Conservation (phyloP, 2,113 vertebrate genomes). For the Phocoena sinus region DNA sequence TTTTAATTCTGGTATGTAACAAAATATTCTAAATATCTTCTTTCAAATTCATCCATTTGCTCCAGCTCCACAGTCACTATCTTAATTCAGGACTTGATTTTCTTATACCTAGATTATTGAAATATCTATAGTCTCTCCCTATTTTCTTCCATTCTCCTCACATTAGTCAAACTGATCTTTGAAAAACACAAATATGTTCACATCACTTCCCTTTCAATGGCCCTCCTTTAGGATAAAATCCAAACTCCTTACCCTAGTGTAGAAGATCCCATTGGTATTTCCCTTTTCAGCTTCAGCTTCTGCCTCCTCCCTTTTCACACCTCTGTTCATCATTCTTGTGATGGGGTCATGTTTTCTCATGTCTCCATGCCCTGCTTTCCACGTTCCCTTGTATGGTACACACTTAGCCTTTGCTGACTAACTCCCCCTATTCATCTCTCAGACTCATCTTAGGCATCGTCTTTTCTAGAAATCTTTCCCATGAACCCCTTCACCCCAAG, state of each 20-base stretch:
- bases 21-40: neutral
- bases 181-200: neutral
- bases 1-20: neutral
- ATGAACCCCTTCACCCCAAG: neutral
- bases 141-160: neutral
- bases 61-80: neutral
- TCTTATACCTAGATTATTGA: neutral
- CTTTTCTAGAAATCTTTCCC: neutral
- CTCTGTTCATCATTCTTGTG: neutral
- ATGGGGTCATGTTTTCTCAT: neutral
- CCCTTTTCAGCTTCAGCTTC: neutral
- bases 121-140: neutral
- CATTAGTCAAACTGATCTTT: neutral
- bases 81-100: neutral
- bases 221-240: neutral
- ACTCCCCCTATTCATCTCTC: neutral
- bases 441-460: neutral
- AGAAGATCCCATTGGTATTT: neutral
- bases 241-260: neutral
- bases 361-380: neutral
- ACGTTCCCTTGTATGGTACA: neutral
- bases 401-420: neutral
- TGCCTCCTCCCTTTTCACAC: neutral
- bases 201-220: neutral
- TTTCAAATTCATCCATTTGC: neutral